phyloP scores from a whole-genome alignment of 2,113 vertebrate species.

The Vireo altiloquus region DNA sequence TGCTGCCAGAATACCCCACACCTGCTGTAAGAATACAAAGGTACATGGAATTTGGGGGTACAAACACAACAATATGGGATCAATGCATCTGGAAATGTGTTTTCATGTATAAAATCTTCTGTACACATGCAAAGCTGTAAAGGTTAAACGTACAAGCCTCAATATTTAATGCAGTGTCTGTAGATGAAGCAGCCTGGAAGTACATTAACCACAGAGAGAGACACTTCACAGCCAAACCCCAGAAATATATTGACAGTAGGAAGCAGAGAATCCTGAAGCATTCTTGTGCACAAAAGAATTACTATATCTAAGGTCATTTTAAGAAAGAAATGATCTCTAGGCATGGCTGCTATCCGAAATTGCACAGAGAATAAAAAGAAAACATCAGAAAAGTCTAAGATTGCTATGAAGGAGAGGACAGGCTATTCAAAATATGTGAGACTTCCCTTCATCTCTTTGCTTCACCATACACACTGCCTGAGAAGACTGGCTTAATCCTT shows the following conservation, averaged over 20 bases:
- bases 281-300: not conserved
- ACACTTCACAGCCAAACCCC: not conserved
- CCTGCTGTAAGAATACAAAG: not conserved
- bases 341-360: not conserved
- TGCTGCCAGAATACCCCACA: not conserved
- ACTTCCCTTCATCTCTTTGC: not conserved
- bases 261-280: not conserved
- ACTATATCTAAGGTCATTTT: not conserved
- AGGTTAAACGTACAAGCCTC: not conserved
- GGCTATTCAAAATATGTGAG: not conserved
- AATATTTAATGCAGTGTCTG: not conserved
- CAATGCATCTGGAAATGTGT: not conserved
- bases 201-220: not conserved
- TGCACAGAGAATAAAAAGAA: not conserved
- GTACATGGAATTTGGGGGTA: not conserved
- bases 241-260: not conserved
- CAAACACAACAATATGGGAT: not conserved
- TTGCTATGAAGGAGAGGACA: accelerated
- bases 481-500: not conserved
- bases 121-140: not conserved
- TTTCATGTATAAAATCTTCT: not conserved
- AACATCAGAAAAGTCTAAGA: not conserved
- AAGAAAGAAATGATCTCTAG: not conserved
- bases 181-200: not conserved
- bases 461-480: not conserved